Conservation (phyloP, 2,888 invertebrate species). For the Hyposoter didymator region DNA sequence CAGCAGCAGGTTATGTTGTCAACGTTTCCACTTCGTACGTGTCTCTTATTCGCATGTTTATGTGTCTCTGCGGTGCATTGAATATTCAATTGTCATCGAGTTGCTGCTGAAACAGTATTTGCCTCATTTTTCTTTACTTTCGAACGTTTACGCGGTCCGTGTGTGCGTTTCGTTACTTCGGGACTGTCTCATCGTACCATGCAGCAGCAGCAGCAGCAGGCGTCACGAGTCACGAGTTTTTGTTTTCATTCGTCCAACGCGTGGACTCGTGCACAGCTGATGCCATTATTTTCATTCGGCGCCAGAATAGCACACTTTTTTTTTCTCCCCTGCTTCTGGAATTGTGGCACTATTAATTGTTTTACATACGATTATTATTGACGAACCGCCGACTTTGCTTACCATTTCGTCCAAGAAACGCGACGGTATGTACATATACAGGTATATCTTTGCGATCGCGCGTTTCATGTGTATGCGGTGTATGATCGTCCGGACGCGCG, state of each 20-base stretch:
- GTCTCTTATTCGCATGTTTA: neutral
- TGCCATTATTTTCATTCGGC: neutral
- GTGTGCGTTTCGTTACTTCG: neutral
- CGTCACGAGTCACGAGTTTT: slow-evolving; percentile 29
- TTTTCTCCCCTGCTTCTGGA: too few species aligned
- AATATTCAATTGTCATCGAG: neutral
- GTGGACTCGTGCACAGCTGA: slow-evolving; percentile 35
- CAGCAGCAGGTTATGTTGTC: neutral
- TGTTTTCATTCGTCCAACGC: slow-evolving; percentile 44
- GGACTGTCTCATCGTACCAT: neutral
- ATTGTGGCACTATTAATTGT: too few species aligned
- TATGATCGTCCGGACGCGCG: neutral
- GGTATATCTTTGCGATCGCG: neutral
- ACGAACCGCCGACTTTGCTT: too few species aligned
- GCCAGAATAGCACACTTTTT: neutral
- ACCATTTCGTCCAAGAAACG: too few species aligned
- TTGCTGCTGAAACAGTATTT: too few species aligned
- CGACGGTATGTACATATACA: neutral
- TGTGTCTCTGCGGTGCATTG: neutral
- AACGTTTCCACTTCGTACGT: neutral
- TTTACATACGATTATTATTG: too few species aligned
- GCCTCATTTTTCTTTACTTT: neutral
- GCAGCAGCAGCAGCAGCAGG: too few species aligned
- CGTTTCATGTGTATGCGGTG: neutral
- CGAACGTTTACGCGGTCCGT: neutral